These are phyloP conservation scores for Paguma larvata DNA, from an alignment of 2,797 vertebrate species.

Conservation along the genomic window DNA sequence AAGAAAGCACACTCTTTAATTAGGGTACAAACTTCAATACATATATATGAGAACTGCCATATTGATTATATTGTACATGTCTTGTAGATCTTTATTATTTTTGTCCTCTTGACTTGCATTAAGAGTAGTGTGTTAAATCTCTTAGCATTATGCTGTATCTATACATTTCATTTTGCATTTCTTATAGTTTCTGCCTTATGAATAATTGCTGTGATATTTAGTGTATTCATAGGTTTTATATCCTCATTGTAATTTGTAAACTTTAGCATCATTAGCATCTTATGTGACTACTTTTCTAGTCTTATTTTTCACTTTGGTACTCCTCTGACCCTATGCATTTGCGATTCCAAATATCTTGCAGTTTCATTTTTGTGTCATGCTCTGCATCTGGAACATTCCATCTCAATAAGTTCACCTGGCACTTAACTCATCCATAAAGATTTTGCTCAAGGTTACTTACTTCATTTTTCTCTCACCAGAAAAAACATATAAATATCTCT, in stretches of 20 bases:
- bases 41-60: not conserved
- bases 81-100: not conserved
- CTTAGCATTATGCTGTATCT: not conserved
- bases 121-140: not conserved
- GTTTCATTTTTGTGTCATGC: not conserved
- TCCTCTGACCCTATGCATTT: not conserved
- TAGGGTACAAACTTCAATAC: not conserved
- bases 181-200: not conserved
- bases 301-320: not conserved
- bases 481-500: not conserved
- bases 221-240: not conserved
- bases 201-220: not conserved
- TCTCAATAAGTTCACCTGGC: not conserved
- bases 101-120: not conserved
- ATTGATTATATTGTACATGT: not conserved
- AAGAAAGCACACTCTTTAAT: not conserved
- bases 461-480: not conserved
- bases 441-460: not conserved
- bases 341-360: not conserved
- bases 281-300: not conserved
- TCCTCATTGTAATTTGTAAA: not conserved
- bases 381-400: not conserved
- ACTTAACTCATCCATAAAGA: not conserved
- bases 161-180: not conserved
- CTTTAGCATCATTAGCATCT: not conserved